These are phyloP conservation scores for Benitochromis conjunctus DNA, from an alignment of 2,113 vertebrate species.

Conservation along the genomic window DNA sequence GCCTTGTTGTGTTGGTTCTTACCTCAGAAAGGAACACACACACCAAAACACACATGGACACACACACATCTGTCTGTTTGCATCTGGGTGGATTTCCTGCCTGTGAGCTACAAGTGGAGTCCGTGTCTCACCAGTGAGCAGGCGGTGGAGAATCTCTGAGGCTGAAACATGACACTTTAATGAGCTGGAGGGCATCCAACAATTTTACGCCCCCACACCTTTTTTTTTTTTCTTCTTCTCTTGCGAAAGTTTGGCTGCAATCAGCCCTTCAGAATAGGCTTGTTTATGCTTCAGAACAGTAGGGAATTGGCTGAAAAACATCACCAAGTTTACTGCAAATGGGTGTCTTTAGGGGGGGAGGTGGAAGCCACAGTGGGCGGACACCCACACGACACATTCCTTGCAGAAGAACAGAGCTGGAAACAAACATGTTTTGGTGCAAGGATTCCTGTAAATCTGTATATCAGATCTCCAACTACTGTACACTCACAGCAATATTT, in stretches of 20 bases:
- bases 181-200: slow-evolving; percentile 56
- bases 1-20: slow-evolving; percentile 29
- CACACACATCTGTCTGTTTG: slow-evolving; percentile 8
- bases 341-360: slow-evolving; percentile 19
- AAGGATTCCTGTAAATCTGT: not conserved
- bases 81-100: slow-evolving; percentile 41
- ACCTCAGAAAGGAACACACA: slow-evolving; percentile 2
- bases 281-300: slow-evolving; percentile 43
- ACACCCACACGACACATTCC: slow-evolving; percentile 62
- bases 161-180: slow-evolving; percentile 68
- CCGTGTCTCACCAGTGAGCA: slow-evolving; percentile 11
- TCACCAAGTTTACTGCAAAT: slow-evolving; percentile 18
- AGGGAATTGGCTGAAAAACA: slow-evolving; percentile 34
- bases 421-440: slow-evolving; percentile 34
- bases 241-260: slow-evolving; percentile 45
- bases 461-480: not conserved
- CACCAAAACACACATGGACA: not conserved
- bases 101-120: slow-evolving; percentile 34
- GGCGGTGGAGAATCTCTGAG: slow-evolving; percentile 41
- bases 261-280: slow-evolving; percentile 27
- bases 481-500: not conserved
- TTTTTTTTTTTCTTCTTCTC: not conserved
- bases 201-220: slow-evolving; percentile 25
- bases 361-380: slow-evolving; percentile 22
- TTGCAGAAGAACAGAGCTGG: not conserved